These are phyloP conservation scores for Lutraria lutraria DNA, from an alignment of 2,888 invertebrate genomes.

Conservation along the genomic window DNA sequence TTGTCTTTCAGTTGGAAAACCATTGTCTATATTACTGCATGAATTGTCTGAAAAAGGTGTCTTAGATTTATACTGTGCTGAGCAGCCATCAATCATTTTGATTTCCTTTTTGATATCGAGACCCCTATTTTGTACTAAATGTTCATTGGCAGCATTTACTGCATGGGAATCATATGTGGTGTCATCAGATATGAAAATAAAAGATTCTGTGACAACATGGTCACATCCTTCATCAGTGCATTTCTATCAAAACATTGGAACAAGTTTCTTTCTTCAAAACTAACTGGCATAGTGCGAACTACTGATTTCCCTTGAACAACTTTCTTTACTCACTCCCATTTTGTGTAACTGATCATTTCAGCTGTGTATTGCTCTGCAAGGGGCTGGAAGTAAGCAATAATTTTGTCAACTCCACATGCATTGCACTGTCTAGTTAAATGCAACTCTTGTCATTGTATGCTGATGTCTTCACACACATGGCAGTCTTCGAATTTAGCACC, in stretches of 20 bases:
- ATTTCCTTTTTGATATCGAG: conserved; percentile 52
- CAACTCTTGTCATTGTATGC: too few relatives aligned
- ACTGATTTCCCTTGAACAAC: conserved; percentile 51
- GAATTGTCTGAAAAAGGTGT: conserved; percentile 57
- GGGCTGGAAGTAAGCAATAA: conserved; percentile 33
- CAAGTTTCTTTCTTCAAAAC: conserved; percentile 34
- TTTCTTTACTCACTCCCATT: conserved; percentile 57
- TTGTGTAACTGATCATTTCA: conserved; percentile 34
- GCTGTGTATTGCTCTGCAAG: conserved; percentile 25
- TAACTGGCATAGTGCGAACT: conserved; percentile 40
- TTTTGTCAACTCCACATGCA: conserved; percentile 36
- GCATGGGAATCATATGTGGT: conserved; percentile 58
- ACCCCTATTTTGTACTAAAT: conserved; percentile 46
- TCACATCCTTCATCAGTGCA: conserved; percentile 55
- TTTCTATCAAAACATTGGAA: conserved; percentile 46
- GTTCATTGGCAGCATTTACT: conserved; percentile 51
- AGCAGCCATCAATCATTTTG: conserved; percentile 57
- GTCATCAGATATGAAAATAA: conserved; percentile 65
- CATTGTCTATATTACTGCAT: conserved; percentile 42
- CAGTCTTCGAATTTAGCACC: conserved; percentile 22
- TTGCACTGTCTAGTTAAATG: conserved; percentile 30
- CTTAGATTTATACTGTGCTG: conserved; percentile 58
- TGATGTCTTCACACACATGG: not conserved
- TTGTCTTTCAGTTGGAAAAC: conserved; percentile 51
- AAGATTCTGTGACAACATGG: conserved; percentile 54